Base-by-base conservation (phyloP, 1,140 invertebrate species). In the Akabosia matsudoensis region DNA sequence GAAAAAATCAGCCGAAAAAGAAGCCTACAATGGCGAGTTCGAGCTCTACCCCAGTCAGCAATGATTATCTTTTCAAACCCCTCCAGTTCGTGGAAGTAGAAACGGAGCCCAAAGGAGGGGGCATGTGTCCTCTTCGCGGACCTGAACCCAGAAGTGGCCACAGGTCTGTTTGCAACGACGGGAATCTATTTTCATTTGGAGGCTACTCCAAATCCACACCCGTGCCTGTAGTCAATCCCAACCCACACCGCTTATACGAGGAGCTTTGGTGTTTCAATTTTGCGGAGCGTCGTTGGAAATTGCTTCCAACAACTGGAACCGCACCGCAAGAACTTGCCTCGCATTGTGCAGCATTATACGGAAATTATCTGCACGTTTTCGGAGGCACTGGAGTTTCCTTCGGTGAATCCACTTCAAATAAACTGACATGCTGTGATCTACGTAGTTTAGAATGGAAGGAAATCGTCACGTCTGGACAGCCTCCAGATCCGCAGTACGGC, bases 281-380 rank as follows among this genome's bases (percentile, higher is more conserved):
- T 81, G 88, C 89, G 16, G 90, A 88, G 10, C 87, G 87, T 73
- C 87, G 87, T 75, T 96, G 94, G 94, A 89, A 84, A 74, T 87
- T 89, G 74, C 85, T 93, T 51, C 86, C 84, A n/a, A 88, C 88
- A 16, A 85, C 87, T 73, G 86, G 88, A 61, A 87, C 88, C 79
- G 89, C 93, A 86, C 94, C 93, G 0, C 87, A 89, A 76, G 92
- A 93, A 84, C 83, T 95, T 61, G 94, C 92, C 24, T 96, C 94
- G 13, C 93, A 92, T 86, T 90, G 92, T 77, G 89, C 93, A 80
- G 86, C 91, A 76, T 86, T 93, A 74, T 87, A 88, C 83, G 90
- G 90, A 37, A 88, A 89, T 81, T 87, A 89, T 67, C 83, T 96
- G 76, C 88, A 95, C 84, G 89, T 95, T 45, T 94, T 91, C 86